These are phyloP conservation scores for Caenorhabditis sp. DNA, from an alignment of 2,888 invertebrate genomes.

Conservation along the genomic window DNA sequence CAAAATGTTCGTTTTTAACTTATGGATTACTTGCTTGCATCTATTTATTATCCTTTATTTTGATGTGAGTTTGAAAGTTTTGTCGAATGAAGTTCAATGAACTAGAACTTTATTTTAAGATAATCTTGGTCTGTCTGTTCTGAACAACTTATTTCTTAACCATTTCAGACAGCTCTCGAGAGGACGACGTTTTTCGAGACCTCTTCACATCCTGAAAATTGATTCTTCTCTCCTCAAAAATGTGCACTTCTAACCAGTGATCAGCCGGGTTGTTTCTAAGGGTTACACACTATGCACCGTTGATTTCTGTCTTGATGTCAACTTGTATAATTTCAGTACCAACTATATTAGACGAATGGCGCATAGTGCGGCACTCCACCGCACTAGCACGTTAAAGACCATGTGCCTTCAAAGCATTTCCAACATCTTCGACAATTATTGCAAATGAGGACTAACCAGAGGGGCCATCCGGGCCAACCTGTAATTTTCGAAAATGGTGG, in stretches of 20 bases:
- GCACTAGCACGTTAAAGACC: too few relatives aligned
- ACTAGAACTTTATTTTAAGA: not conserved
- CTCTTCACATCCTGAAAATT: too few relatives aligned
- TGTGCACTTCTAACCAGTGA: not conserved
- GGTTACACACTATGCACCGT: constrained; percentile 4
- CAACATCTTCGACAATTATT: too few relatives aligned
- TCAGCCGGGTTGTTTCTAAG: constrained; percentile 11
- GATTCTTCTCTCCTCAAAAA: not conserved
- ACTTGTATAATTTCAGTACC: too few relatives aligned
- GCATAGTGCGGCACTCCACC: too few relatives aligned
- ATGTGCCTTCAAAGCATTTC: too few relatives aligned
- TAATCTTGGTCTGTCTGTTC: constrained; percentile 4
- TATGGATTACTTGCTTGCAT: not conserved
- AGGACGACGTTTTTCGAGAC: too few relatives aligned
- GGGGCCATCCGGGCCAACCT: too few relatives aligned
- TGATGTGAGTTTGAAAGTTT: constrained; percentile 25
- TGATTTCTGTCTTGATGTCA: not conserved
- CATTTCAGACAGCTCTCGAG: not conserved
- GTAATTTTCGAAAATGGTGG: too few relatives aligned
- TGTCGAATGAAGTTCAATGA: constrained; percentile 54
- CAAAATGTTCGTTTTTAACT: constrained; percentile 3
- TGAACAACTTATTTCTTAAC: not conserved
- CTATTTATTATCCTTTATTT: constrained; percentile 5
- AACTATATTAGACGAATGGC: too few relatives aligned
- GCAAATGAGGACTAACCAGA: too few relatives aligned